Base-by-base conservation (phyloP, 2,888 invertebrate species). In the Drosophila cyrtoloma region DNA sequence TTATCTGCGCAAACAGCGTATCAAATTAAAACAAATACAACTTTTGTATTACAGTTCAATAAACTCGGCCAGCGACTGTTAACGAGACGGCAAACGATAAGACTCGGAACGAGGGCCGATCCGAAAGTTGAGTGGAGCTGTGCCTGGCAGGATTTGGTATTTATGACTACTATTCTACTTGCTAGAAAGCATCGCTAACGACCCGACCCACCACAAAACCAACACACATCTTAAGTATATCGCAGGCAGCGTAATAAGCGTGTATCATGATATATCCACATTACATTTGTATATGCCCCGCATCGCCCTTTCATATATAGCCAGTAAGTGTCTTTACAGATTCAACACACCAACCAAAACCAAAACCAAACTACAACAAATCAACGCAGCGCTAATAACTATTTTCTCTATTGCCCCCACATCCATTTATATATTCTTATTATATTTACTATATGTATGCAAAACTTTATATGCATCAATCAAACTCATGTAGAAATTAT, bases 361-460 rank as follows among this genome's bases (percentile, higher is more conserved):
- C 56, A 57, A 56, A 90, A 83, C 91, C 87, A 92, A 92, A 90
- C 92, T 89, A 86, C 90, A 91, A 91, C 89, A 85, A 82, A 79
- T 73, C 90, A 82, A 73, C 90, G 81, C 91, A 87, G 76, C 88
- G 83, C 79, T 81, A 86, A 81, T 75, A 63, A 70, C 33, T 35
- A 65, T 44, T 75, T 66, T 77, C 67, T 84, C 37, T 70, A 61
- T 71, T 33, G 16, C 14, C 57, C 59, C 62, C 30, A 35, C 44
- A 60, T 42, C 33, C 55, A 75, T 67, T 60, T 68, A 39, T 53
- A 32, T 76, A 53, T 63, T 64, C 57, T 53, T 55, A 56, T 19
- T 75, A 37, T 58, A 51, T 60, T 56, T 56, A 57, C 37, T 56
- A 61, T 35, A 16, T 37, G 39, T 42, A 51, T 30, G 10, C 19